These are phyloP conservation scores for Cotesia congregata DNA, from an alignment of 2,888 invertebrate genomes.

Conservation along the genomic window DNA sequence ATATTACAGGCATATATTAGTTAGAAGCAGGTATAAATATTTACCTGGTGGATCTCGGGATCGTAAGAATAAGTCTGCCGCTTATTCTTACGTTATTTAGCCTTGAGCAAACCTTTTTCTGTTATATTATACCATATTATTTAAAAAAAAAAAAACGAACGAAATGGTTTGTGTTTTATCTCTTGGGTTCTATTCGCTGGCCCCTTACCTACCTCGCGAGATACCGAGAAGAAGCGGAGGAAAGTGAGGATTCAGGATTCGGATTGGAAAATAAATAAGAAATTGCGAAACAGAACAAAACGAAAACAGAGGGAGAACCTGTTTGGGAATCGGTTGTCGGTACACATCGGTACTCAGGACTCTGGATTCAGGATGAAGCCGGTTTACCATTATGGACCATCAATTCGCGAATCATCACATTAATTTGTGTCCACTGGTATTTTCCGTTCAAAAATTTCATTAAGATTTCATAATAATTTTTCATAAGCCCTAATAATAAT, in stretches of 20 bases:
- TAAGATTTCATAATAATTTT: too few species aligned
- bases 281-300: slow-evolving; percentile 12
- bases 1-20: slow-evolving; percentile 5
- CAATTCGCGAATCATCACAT: slow-evolving; percentile 39
- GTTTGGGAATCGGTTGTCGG: slow-evolving; percentile 41
- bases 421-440: slow-evolving; percentile 22
- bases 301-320: slow-evolving; percentile 41
- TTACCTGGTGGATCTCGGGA: slow-evolving; percentile 32
- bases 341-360: not conserved
- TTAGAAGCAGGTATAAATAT: slow-evolving; percentile 29
- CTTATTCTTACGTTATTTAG: slow-evolving; percentile 46
- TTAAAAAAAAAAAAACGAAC: too few species aligned
- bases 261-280: slow-evolving; percentile 13
- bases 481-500: too few species aligned
- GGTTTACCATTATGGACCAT: slow-evolving; percentile 24
- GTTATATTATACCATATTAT: not conserved
- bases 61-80: slow-evolving; percentile 20
- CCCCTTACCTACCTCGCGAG: slow-evolving; percentile 47
- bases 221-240: not conserved
- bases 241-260: too few species aligned
- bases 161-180: slow-evolving; percentile 23
- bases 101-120: slow-evolving; percentile 41
- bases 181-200: not conserved
- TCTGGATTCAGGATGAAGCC: slow-evolving; percentile 19
- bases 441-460: not conserved